Base-by-base conservation (phyloP, 2,113 vertebrate species). In the Muscicapa adusta region DNA sequence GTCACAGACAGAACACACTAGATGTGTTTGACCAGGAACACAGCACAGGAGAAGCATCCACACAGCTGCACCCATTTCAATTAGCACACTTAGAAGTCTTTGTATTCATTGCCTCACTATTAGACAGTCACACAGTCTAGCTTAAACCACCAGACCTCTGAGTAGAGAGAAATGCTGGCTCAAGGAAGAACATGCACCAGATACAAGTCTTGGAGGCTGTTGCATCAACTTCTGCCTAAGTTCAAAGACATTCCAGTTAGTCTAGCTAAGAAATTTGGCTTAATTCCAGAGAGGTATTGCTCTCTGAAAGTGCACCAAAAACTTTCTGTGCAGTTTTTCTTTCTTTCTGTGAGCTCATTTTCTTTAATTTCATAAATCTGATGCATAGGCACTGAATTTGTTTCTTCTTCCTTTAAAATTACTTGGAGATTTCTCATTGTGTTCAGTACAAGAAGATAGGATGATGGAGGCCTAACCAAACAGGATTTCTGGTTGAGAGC, bases 401-500 rank as follows among this genome's bases (percentile, higher is more conserved):
- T 38, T 65, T 53, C 62, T 80, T 31, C n/a, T 89, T 54, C 51
- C 72, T 88, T 92, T 94, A 93, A 97, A 88, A 75, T 56, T 45
- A 84, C 38, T 66, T 70, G 17, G 11, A 66, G 18, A 36, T 88
- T 77, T 87, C 47, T 70, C 47, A 47, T 56, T 77, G 56, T 50
- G 50, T 85, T 85, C 47, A 29, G 23, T 25, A 73, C 14, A 78
- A 73, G 16, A 78, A 87, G 29, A 76, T 16, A 93, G 22, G 38
- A 92, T 63, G 18, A 40, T 8, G 45, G 51, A 31, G 94, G 34
- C 75, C 91, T 78, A 94, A 88, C 40, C 82, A 96, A 96, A 96
- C 47, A 96, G 63, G 56, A 89, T 89, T 93, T 95, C 89, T 98
- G 94, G 83, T 75, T 95, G 92, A 93, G 91, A 96, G 68, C 74